Conservation (phyloP, 1,140 invertebrate genomes). For the Gonioctena quinquepunctata region DNA sequence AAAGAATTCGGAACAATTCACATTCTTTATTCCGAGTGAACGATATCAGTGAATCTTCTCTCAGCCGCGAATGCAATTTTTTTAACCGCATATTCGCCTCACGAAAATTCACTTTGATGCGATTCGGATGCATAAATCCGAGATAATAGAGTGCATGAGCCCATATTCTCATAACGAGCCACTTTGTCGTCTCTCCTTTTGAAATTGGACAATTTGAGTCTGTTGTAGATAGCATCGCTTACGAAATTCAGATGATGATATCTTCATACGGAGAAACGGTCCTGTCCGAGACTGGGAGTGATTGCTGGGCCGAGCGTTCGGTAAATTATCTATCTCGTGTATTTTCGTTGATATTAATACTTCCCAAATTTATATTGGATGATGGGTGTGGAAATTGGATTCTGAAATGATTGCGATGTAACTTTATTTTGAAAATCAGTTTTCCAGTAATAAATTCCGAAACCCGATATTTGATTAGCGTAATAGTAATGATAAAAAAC, state of each 20-base stretch:
- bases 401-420: too few relatives aligned
- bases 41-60: neutral
- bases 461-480: too few relatives aligned
- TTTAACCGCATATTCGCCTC: neutral
- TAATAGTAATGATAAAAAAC: too few relatives aligned
- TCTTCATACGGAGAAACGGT: too few relatives aligned
- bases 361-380: too few relatives aligned
- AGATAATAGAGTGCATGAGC: neutral
- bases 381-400: too few relatives aligned
- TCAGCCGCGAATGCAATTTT: neutral
- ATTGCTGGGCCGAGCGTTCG: too few relatives aligned
- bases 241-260: neutral
- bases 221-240: neutral
- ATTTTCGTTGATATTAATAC: too few relatives aligned
- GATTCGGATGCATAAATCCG: neutral
- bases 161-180: neutral
- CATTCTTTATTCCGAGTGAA: neutral
- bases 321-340: too few relatives aligned
- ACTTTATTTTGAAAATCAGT: too few relatives aligned
- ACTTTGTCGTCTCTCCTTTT: neutral
- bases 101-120: neutral
- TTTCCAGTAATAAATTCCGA: too few relatives aligned
- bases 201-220: neutral
- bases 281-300: neutral
- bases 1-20: neutral